Evolutionary conservation across 92 coral and sea anemone species (phyloP).

Genomic region (Anthopleura xanthogrammica): DNA sequence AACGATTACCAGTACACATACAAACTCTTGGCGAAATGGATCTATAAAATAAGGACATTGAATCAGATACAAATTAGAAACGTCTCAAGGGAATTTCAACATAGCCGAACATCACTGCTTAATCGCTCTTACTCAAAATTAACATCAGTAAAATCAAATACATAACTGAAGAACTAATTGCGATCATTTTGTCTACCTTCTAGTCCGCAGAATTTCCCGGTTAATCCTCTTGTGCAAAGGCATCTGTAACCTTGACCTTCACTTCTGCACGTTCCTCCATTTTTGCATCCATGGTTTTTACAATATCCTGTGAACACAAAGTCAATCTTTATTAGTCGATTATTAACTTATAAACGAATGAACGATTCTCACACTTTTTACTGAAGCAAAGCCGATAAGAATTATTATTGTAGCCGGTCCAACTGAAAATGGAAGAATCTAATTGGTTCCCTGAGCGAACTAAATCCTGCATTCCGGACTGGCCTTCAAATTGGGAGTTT

Average conservation of each 20-base stretch:
- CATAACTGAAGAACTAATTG: background rate
- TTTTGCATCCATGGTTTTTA: background rate
- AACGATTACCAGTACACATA: background rate
- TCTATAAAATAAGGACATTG: background rate
- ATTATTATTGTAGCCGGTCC: too few species aligned
- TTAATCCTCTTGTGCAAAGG: background rate
- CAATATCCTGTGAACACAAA: background rate
- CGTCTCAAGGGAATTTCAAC: too few species aligned
- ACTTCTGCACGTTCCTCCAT: slow-evolving; percentile 11
- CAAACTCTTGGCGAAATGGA: slow-evolving; percentile 4
- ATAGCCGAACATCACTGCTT: too few species aligned
- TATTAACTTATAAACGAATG: background rate
- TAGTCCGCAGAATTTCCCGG: background rate
- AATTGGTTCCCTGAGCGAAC: too few species aligned
- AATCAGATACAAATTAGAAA: background rate
- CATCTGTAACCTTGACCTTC: slow-evolving; percentile 7
- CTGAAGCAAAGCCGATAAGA: too few species aligned
- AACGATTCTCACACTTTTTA: too few species aligned
- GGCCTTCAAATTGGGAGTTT: too few species aligned
- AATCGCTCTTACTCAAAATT: too few species aligned
- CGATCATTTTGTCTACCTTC: background rate
- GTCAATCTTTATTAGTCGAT: too few species aligned
- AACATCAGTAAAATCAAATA: too few species aligned
- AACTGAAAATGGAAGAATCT: too few species aligned
- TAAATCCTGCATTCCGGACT: too few species aligned